Conservation (phyloP, 2,888 invertebrate genomes). For the Strigamia transsilvanica region DNA sequence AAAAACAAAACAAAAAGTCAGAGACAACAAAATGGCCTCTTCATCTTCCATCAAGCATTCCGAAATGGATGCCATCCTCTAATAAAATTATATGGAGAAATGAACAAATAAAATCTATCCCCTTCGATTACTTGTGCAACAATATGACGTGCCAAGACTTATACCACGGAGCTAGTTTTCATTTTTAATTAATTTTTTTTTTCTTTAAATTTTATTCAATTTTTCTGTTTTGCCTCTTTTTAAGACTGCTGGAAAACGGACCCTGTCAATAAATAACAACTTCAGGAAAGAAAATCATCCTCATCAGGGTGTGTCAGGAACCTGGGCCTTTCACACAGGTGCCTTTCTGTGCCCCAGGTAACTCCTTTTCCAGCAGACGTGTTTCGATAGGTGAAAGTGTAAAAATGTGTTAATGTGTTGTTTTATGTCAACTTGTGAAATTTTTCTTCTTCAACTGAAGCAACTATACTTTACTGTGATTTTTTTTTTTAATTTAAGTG, state of each 20-base stretch:
- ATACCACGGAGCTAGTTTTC: constrained; percentile 39
- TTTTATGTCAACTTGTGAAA: constrained; percentile 18
- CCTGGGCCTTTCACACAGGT: constrained; percentile 45
- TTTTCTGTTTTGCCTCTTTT: constrained; percentile 24
- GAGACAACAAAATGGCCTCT: constrained; percentile 46
- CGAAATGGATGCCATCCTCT: constrained; percentile 39
- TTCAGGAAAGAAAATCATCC: constrained; percentile 28
- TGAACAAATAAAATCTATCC: constrained; percentile 45
- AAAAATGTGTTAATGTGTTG: constrained; percentile 21
- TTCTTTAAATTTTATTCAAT: neutral
- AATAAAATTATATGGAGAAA: constrained; percentile 20
- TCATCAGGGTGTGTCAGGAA: constrained; percentile 40
- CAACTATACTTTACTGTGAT: constrained; percentile 39
- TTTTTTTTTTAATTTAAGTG: neutral
- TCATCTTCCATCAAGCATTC: constrained; percentile 47
- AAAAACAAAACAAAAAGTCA: constrained; percentile 5
- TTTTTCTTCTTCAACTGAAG: constrained; percentile 17
- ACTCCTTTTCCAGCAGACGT: constrained; percentile 33
- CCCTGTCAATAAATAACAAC: constrained; percentile 28
- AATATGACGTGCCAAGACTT: constrained; percentile 46
- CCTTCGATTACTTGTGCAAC: constrained; percentile 35
- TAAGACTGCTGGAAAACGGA: constrained; percentile 41
- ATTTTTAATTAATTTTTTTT: neutral
- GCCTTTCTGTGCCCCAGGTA: constrained; percentile 43
- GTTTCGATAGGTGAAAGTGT: constrained; percentile 28